A percentile compares a stretch with the other conserved stretches of the same genome.
phyloP scores from a whole-genome alignment of 2,113 vertebrate genomes.

The Anser brachyrhynchus region DNA sequence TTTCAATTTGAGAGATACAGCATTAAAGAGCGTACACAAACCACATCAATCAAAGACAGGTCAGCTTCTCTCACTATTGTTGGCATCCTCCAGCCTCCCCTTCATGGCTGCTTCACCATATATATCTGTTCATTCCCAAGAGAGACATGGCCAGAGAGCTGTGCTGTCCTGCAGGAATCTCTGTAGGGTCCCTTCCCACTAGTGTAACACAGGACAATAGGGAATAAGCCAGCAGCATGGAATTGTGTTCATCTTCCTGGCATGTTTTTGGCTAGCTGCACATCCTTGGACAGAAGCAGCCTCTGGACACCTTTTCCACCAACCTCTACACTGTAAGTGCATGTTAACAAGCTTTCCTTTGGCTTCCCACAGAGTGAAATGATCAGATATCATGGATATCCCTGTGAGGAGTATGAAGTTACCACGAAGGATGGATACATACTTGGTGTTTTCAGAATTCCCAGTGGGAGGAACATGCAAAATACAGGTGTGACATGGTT shows the following conservation, averaged over 20 bases:
- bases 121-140: background rate
- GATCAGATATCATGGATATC: conserved; percentile 73
- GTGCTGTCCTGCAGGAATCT: background rate
- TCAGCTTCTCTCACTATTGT: background rate
- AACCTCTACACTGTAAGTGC: background rate
- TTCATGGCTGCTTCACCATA: background rate
- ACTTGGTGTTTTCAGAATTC: conserved; percentile 76
- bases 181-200: background rate
- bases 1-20: background rate
- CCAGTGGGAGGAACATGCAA: conserved; percentile 8
- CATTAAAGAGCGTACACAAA: background rate
- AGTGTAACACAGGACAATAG: background rate
- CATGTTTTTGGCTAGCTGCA: background rate
- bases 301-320: background rate
- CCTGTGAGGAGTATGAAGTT: conserved; percentile 73
- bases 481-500: conserved; percentile 25
- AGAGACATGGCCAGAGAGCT: background rate
- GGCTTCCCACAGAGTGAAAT: conserved; percentile 74
- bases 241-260: background rate
- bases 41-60: background rate
- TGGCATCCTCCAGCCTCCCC: background rate
- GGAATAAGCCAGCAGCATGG: background rate
- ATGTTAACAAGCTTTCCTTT: background rate
- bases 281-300: background rate
- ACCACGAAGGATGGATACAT: conserved; percentile 76